Base-by-base conservation (phyloP, 2,113 vertebrate genomes). In the Rattus rattus region DNA sequence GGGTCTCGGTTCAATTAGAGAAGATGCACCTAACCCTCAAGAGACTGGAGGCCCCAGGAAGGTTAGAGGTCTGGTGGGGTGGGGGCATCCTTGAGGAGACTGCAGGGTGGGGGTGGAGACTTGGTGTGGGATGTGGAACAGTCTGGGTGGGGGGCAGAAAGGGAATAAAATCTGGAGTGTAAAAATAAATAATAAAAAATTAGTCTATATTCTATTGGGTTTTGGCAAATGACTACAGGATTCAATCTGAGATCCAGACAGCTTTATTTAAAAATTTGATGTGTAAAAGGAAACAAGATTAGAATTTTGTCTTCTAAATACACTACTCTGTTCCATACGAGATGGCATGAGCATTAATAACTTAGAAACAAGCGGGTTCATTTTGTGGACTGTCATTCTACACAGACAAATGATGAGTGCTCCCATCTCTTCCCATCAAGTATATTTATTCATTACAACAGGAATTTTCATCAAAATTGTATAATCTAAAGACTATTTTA, bases 251-350 rank as follows among this genome's bases (percentile, higher is more conserved):
- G 65, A 83, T 43, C 47, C 12, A 80, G 24, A 75, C 8, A 94
- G 56, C 54, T 95, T 11, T 85, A 87, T 75, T 92, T 90, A 30
- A 36, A 95, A 91, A 85, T 67, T 93, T 39, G 26, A 94, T 76
- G n/a, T 54, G 26, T 67, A 28, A 85, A 22, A 90, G 75, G 79
- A 94, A 95, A 81, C 16, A 36, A 72, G 56, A 24, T 52, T 49
- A 43, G 20, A 63, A 49, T 89, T 79, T 94, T 90, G 4, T 47
- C 89, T 88, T 83, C 54, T 49, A 75, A 52, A 52, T 17, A 77
- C 22, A 33, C 10, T 4, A 19, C 6, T 72, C 20, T 47, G 20
- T 2, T 43, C 20, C 36, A 19, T 5, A 14, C 72, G 20, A 86
- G 59, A 70, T 17, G 28, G 28, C 49, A 89, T 30, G 30, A 39